Base-by-base conservation (phyloP, 2,113 vertebrate species). In the Solea senegalensis region DNA sequence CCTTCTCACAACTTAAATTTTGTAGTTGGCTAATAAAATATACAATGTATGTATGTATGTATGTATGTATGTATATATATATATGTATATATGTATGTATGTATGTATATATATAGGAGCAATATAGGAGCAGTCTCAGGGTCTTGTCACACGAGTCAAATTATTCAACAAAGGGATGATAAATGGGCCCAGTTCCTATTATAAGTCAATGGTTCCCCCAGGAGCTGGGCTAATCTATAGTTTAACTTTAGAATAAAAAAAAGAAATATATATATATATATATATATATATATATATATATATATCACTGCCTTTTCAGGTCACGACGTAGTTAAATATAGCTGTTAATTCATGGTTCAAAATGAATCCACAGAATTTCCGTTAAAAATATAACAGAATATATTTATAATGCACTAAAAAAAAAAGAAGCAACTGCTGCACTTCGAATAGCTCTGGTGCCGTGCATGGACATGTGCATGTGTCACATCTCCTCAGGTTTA, bases 1-100 rank as follows among this genome's bases (percentile, higher is more conserved):
- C 41, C 14, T 65, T 27, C 61, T 56, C 75, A 61, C 39, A 27
- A 73, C 59, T 73, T 55, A 9, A 45, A 72, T 49, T 69, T 66
- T 67, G 69, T 54, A 44, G 55, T 52, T 66, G 58, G 51, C 48
- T 1, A 8, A n/a, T 12, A 52, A 15, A 77, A 69, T 50, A 12
- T 21, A 21, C 21, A 21, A 21, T 21, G 1, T 21, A 21, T 21
- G 21, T 21, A 1, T 21, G 21, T 21, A 1, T 21, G 21, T 21
- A 1, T 21, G 21, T 21, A 21, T 21, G 21, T 21, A 21, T 21
- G 21, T 21, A 21, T 21, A 1, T 21, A 21, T 21, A 21, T 21
- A 1, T 21, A 21, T 21, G 21, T 21, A 39, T 10, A 8, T 10
- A 44, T 44, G 43, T 8, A 10, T 44, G 43, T 44, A 10, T 8